Conservation (phyloP, 2,888 invertebrate species). For the Drosophila setosimentum region DNA sequence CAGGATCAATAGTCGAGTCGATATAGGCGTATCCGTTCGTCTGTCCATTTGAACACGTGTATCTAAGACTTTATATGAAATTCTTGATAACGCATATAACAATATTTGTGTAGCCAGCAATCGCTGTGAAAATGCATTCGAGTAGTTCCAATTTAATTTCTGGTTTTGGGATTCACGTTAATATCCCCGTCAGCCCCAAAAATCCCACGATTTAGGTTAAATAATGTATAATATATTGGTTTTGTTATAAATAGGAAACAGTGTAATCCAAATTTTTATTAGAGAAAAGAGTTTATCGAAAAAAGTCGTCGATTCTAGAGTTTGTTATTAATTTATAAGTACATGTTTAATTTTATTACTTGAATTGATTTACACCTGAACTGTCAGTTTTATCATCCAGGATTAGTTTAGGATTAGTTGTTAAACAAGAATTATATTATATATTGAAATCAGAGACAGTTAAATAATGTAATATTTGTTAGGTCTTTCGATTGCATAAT, state of each 20-base stretch:
- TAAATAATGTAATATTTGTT: background rate
- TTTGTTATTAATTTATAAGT: background rate
- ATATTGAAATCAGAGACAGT: background rate
- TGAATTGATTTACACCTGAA: background rate
- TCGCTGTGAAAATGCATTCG: too few relatives aligned
- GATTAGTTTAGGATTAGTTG: background rate
- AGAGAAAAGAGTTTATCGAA: background rate
- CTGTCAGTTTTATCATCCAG: background rate
- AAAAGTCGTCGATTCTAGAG: too few relatives aligned
- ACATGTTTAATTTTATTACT: background rate
- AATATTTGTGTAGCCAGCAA: too few relatives aligned
- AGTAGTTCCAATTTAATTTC: too few relatives aligned
- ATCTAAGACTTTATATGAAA: constrained; percentile 25
- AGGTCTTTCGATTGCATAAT: background rate
- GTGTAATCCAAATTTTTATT: background rate
- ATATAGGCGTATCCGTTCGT: too few relatives aligned
- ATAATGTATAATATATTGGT: too few relatives aligned
- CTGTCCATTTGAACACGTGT: too few relatives aligned
- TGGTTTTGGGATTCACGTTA: too few relatives aligned
- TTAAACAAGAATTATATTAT: background rate
- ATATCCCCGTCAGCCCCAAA: too few relatives aligned
- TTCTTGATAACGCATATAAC: too few relatives aligned
- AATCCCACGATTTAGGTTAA: too few relatives aligned
- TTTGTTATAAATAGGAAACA: background rate
- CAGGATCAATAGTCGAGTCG: too few relatives aligned